A percentile compares a stretch with the other conserved stretches of the same genome.
Evolutionary conservation across 2,113 vertebrate species (phyloP).

Genomic region (Cairina moschata): DNA sequence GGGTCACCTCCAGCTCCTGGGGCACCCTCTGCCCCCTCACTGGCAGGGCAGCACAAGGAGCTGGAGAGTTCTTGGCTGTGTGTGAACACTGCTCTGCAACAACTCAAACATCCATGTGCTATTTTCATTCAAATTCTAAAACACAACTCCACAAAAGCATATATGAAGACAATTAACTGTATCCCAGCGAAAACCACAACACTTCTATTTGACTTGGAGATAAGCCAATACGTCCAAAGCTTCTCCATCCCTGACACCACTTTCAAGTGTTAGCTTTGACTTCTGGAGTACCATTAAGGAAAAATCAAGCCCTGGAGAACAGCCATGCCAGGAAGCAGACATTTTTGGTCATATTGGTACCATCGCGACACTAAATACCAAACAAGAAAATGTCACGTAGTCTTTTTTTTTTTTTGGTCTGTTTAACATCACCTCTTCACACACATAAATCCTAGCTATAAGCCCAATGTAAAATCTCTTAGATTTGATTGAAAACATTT

Average conservation of each 20-base stretch:
- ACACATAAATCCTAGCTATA: background rate
- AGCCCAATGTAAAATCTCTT: background rate
- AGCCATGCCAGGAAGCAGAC: background rate
- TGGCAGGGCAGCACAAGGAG: no score
- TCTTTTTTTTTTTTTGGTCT: background rate
- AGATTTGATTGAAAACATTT: background rate
- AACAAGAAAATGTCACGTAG: background rate
- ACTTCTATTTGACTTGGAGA: background rate
- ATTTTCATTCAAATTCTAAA: no score
- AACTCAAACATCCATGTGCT: no score
- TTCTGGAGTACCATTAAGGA: background rate
- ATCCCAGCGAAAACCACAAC: no score
- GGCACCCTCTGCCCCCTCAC: no score
- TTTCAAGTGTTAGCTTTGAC: background rate
- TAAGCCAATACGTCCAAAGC: background rate
- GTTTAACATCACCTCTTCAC: background rate
- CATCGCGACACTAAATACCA: background rate
- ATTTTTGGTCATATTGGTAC: no score
- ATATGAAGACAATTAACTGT: no score
- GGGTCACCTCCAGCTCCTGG: no score
- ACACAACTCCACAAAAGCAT: no score
- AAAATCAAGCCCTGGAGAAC: background rate
- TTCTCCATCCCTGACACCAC: background rate
- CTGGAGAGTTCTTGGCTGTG: no score
- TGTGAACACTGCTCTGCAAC: no score